These are phyloP conservation scores for Neolamprologus falcicula DNA, from an alignment of 2,113 vertebrate species.

Conservation along the genomic window DNA sequence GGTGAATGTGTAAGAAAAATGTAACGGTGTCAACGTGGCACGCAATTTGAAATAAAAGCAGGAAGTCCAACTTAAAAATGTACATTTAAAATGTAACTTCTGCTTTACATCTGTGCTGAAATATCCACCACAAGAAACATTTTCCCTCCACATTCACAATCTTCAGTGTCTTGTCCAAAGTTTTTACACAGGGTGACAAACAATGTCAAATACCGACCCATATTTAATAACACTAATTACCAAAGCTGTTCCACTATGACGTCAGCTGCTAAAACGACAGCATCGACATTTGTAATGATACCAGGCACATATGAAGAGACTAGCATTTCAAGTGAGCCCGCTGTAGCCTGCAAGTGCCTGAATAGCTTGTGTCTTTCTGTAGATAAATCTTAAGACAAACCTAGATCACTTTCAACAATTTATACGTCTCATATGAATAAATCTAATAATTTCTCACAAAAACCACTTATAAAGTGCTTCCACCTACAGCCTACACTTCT, in stretches of 20 bases:
- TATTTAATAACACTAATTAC: background rate
- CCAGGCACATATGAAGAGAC: background rate
- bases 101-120: background rate
- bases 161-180: background rate
- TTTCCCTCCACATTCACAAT: background rate
- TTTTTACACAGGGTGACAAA: background rate
- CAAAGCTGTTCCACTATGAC: background rate
- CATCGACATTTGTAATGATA: background rate
- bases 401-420: conserved; percentile 33
- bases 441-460: conserved; percentile 39
- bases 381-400: conserved; percentile 44
- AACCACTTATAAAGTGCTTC: conserved; percentile 62
- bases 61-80: background rate
- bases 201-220: background rate
- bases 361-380: conserved; percentile 14
- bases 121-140: background rate
- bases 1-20: background rate
- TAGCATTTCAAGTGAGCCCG: background rate
- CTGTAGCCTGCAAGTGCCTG: background rate
- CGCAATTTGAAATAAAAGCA: background rate
- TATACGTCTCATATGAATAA: conserved; percentile 35
- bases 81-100: background rate
- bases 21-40: background rate
- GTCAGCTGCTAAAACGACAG: background rate
- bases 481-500: conserved; percentile 40